Evolutionary conservation across 2,888 invertebrate genomes (phyloP), one percentile per base, ranked within the genome.

Genomic region (Drosophila ustulata): DNA sequence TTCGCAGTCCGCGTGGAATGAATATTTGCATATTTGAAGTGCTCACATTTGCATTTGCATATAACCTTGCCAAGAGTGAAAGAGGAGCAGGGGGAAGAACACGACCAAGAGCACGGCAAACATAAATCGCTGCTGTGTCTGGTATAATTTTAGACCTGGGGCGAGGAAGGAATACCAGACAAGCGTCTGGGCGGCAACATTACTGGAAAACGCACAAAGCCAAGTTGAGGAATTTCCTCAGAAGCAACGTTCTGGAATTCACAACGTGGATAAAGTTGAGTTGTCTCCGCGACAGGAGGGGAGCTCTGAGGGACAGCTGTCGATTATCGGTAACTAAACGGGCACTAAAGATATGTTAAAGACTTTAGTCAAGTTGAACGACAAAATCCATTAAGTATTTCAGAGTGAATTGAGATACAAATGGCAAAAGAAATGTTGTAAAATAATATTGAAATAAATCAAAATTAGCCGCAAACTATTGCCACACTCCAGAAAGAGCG

Each of bases 401-500:
- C 4, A n/a, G 23, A 28, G 30, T 8, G 49, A 26, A 41, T 4
- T 34, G 4, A 52, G 34, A 18, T 18, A n/a, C n/a, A 52, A 23
- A 23, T 26, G 26, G 26, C n/a, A 28, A 46, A 34, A 18, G 49
- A 53, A 45, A 49, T 56, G 55, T 28, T 47, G 64, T 64, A 61
- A 76, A 76, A 76, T 69, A 70, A 76, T 74, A 78, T 81, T 78
- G 62, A 79, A 78, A 73, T 83, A 71, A 81, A 83, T 76, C 78
- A 74, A 82, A 81, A 83, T 78, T 69, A 71, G 55, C 67, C 67
- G 56, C 72, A 76, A 66, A 72, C 64, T 65, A 28, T 43, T 32
- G 18, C 9, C 39, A 59, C 18, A 25, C 53, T 53, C 34, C 3
- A 4, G 11, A 11, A 2, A 53, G 13, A 18, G 7, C 18, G 8